Evolutionary conservation across 1,140 invertebrate species (phyloP).

Genomic region (Spodoptera litura): DNA sequence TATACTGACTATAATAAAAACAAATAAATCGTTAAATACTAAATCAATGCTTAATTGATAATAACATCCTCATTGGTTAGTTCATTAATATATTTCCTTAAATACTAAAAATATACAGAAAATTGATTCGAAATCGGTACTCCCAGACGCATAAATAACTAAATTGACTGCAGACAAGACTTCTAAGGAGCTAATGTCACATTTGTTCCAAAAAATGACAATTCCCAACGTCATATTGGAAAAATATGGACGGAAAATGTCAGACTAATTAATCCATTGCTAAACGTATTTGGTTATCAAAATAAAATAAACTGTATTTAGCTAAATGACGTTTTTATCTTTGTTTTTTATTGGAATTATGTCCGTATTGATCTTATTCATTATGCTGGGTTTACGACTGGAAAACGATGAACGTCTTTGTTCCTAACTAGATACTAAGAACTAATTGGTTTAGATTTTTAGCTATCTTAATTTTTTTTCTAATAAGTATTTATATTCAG

Average conservation of each 20-base stretch:
- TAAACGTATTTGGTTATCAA: not conserved
- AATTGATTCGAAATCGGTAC: slow-evolving; percentile 5
- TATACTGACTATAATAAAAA: too few relatives aligned
- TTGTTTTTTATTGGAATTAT: slow-evolving; percentile 3
- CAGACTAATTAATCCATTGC: too few relatives aligned
- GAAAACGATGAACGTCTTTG: not conserved
- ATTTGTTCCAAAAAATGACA: not conserved
- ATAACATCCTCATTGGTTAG: not conserved
- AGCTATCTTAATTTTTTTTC: too few relatives aligned
- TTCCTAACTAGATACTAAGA: too few relatives aligned
- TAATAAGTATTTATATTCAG: too few relatives aligned
- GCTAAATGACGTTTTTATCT: slow-evolving; percentile 20
- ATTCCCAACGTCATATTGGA: too few relatives aligned
- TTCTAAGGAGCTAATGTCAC: slow-evolving; percentile 4
- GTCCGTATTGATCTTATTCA: not conserved
- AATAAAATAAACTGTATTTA: slow-evolving; percentile 21
- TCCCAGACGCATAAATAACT: slow-evolving; percentile 38
- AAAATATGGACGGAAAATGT: too few relatives aligned
- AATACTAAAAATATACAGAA: not conserved
- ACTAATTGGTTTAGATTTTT: not conserved
- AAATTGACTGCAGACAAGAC: not conserved
- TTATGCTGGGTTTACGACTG: slow-evolving; percentile 3
- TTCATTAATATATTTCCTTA: not conserved
- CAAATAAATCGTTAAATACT: too few relatives aligned
- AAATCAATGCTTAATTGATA: too few relatives aligned